Base-by-base conservation (phyloP, 2,888 invertebrate species). In the Lasius fuliginosus region DNA sequence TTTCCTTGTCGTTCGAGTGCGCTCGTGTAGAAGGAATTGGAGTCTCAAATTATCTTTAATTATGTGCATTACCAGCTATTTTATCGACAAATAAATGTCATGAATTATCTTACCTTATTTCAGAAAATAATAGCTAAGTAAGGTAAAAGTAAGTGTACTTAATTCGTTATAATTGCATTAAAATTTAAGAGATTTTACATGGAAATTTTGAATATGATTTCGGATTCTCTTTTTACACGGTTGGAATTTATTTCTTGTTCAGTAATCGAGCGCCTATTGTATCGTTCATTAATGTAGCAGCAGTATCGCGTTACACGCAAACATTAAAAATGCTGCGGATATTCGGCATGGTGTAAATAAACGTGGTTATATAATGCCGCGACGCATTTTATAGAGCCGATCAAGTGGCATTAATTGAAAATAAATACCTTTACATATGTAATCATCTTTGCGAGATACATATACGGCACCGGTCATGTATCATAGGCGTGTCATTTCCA, bases 401-500 rank as follows among this genome's bases (percentile, higher is more conserved):
- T 62, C 60, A 73, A 81, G 73, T 71, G 60, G 46, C 36, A 27
- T n/a, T 81, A 62, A 81, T 81, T 27, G 46, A 46, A 81, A 81
- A 81, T 62, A 81, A 81, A 71, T 81, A 71, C 60, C 60, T 60
- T 62, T 60, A 60, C 71, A 49, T 62, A 62, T 69, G 46, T 79
- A 71, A 81, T 60, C 33, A n/a, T 40, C 33, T 15, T 71, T 30
- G 27, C 73, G 36, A 81, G 73, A 81, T 73, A 71, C 46, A 71
- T 46, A 81, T 46, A 27, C n/a, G 9, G 53, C 49, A 65, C 64
- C 60, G 83, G 74, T 82, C 88, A 88, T 88, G 85, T 83, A 86
- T 89, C 90, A 89, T 65, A 86, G 87, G 81, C 86, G 88, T 88
- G 89, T 89, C 89, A 89, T 89, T 89, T 88, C 84, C 89, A 89